Evolutionary conservation across 30 jellyfish, hydroid and myxozoan species (phyloP), one percentile per base, ranked within the genome.

Genomic region (Clytia hemisphaerica): DNA sequence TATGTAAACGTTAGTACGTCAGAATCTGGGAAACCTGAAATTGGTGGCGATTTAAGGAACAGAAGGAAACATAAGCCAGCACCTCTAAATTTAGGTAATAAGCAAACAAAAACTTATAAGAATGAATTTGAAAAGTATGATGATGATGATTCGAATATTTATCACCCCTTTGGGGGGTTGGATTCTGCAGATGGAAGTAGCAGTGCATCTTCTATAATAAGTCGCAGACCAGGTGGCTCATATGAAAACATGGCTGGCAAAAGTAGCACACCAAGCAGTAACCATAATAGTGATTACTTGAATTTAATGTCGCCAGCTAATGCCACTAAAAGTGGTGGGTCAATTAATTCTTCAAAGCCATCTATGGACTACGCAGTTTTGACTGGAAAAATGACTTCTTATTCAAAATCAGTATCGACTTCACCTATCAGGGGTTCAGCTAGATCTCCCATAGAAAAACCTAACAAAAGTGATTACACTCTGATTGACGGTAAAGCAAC

Each of bases 401-500:
- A 48, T 37, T 88, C 82, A 18, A 60, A 82, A 24, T 31, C 72
- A 25, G 26, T 19, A 4, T 25, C 78, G 18, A 45, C 38, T n/a
- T 42, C 78, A 6, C 77, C 73, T 51, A 16, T 32, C 26, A 38
- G 58, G 18, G 28, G 46, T n/a, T 37, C 84, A 22, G 42, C 76
- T 1, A 75, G 62, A 34, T 44, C 83, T 27, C 83, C 79, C 24
- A 55, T 71, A 16, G 90, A 64, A 42, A 64, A 40, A 26, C 72
- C 84, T 3, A 58, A 72, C 55, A 85, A 73, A 65, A 65, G 66
- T 14, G 90, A 79, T 50, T 85, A 85, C 63, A 85, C 94, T 22
- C 65, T 59, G 62, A 77, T 85, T 67, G 96, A 85, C 50, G 93
- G 57, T 72, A 78, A 78, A 26, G 93, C 93, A 44, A 85, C 93